Conservation (phyloP, 2,113 vertebrate species). For the Oophaga pumilio region DNA sequence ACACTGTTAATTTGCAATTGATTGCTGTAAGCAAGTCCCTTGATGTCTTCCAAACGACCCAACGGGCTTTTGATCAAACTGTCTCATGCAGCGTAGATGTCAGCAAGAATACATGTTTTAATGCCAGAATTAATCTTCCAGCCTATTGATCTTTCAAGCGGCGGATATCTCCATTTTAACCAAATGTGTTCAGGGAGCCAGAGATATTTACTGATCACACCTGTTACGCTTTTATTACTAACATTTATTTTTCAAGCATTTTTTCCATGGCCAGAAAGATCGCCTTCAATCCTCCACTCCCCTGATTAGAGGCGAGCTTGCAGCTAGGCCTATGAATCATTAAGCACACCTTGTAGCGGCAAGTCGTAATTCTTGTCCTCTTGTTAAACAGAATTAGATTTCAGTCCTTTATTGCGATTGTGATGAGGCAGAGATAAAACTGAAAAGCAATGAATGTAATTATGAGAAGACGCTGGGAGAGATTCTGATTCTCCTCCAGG, state of each 20-base stretch:
- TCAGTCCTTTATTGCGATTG: constrained; percentile 6
- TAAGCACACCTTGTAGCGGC: background rate
- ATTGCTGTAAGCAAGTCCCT: constrained; percentile 43
- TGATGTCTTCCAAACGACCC: constrained; percentile 48
- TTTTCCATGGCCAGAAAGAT: constrained; percentile 27
- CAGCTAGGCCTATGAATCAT: background rate
- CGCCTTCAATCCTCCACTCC: background rate
- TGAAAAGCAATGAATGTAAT: constrained; percentile 26
- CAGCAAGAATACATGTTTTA: background rate
- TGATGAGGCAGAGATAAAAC: constrained; percentile 5
- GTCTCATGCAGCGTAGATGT: background rate
- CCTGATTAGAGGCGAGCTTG: background rate
- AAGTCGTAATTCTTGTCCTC: background rate
- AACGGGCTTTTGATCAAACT: constrained; percentile 55
- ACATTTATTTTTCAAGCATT: background rate
- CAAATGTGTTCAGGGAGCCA: rapidly evolving
- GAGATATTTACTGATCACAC: background rate
- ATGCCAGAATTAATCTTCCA: constrained; percentile 3
- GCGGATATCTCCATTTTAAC: background rate
- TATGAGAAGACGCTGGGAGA: background rate
- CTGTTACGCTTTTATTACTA: background rate
- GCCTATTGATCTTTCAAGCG: background rate
- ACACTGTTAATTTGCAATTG: constrained; percentile 60
- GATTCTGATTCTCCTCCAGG: background rate
- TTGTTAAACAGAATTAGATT: constrained; percentile 13